A percentile compares a stretch with the other conserved stretches of the same genome.
Evolutionary conservation across 2,797 vertebrate genomes (phyloP).

Genomic region (Peromyscus nudipes): DNA sequence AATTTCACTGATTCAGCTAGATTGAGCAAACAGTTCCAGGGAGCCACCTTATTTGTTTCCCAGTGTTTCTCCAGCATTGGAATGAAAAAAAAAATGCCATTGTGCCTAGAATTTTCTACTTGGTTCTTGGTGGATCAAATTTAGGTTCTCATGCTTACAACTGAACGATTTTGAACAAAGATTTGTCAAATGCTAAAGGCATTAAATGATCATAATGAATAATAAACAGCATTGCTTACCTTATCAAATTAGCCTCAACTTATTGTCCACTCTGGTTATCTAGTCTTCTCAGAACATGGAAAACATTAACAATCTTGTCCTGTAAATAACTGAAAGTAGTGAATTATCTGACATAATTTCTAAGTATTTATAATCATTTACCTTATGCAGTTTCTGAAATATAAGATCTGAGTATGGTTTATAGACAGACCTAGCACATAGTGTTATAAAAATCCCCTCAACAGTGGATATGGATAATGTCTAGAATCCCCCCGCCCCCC

Average conservation of each 20-base stretch:
- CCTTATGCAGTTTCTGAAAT: not conserved
- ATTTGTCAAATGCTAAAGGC: not conserved
- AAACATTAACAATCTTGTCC: not conserved
- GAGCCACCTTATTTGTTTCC: not conserved
- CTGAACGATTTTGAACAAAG: not conserved
- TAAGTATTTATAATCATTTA: not conserved
- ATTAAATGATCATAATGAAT: not conserved
- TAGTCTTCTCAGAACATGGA: not conserved
- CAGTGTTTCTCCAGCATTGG: not conserved
- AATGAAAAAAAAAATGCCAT: not conserved
- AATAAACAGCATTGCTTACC: not conserved
- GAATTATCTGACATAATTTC: not conserved
- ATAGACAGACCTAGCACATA: not conserved
- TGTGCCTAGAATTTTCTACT: not conserved
- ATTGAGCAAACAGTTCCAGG: not conserved
- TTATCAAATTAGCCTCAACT: not conserved
- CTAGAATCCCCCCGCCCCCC: not conserved
- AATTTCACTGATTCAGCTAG: not conserved
- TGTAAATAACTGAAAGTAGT: not conserved
- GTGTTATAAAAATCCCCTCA: not conserved
- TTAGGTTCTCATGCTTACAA: not conserved
- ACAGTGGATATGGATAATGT: not conserved
- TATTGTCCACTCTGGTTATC: not conserved
- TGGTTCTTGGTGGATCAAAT: not conserved
- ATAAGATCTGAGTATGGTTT: not conserved